Evolutionary conservation across 2,797 vertebrate species (phyloP), one percentile per base, ranked within the genome.

Genomic region (Tolypeutes matacus): DNA sequence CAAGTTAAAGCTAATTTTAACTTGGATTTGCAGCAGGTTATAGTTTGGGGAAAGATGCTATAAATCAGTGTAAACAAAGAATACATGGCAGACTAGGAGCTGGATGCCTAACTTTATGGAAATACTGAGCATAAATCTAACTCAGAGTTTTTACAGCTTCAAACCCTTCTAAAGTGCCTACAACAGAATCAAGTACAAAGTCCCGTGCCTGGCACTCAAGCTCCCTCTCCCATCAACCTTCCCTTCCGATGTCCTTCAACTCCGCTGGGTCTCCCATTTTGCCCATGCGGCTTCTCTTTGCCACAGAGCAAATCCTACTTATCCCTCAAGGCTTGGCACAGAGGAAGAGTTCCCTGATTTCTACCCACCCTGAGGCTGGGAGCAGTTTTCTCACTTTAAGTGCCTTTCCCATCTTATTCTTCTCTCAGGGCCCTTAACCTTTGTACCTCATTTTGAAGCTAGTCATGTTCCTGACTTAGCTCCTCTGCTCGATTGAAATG

Each of bases 91-190:
- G 7, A 70, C 25, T 25, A 27, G 39, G 25, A 17, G 4, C 62
- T n/a, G 15, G 58, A 4, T 8, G 62, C 18, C 18, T 15, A 15
- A 0, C 23, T 14, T 25, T 12, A 10, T 2, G 17, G 73, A 31
- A 21, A 1, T 14, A 36, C 70, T 1, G 18, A 4, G 4, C 36
- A 0, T 13, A 21, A 0, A 0, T 2, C 36, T 42, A 20, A 25
- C 29, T 12, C 42, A 75, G 42, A 15, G 2, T 18, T 0, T 2
- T 0, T 6, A n/a, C 11, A 15, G 46, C 23, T 0, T 11, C 18
- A 17, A 18, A 3, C 11, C 62, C 64, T 64, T 36, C 17, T 5
- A 2, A 29, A 20, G 65, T 3, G 0, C 13, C 0, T 20, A 1
- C 2, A 9, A 25, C 29, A 31, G n/a, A 75, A 9, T 2, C 4